These are phyloP conservation scores for Tenthredo livida DNA, from an alignment of 2,888 invertebrate species.

Conservation along the genomic window DNA sequence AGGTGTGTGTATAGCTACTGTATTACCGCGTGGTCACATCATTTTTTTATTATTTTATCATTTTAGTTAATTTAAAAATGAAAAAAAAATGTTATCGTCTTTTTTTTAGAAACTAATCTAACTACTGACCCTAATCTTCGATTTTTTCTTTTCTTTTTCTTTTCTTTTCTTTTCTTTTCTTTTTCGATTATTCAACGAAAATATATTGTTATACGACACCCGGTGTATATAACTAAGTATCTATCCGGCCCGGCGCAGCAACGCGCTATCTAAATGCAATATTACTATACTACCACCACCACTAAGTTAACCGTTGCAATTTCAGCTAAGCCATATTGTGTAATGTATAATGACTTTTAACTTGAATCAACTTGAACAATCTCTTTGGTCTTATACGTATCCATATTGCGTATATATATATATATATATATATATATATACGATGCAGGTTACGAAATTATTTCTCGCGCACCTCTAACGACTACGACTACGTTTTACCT, in stretches of 20 bases:
- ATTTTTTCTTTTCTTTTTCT: too few species aligned
- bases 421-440: background rate
- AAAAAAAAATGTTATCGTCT: too few species aligned
- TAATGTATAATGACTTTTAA: constrained; percentile 43
- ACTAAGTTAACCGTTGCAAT: constrained; percentile 37
- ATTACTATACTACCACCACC: background rate
- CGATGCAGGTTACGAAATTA: background rate
- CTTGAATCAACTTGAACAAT: constrained; percentile 44
- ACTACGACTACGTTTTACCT: too few species aligned
- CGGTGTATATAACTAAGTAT: background rate
- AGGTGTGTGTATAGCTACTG: background rate
- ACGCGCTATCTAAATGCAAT: background rate
- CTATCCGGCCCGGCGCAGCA: background rate
- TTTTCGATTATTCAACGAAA: too few species aligned
- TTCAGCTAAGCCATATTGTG: constrained; percentile 33
- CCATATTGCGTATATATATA: background rate
- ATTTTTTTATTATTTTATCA: background rate
- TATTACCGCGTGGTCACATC: background rate
- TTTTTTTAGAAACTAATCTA: too few species aligned
- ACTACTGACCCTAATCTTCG: too few species aligned
- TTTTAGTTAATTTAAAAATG: background rate
- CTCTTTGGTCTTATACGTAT: background rate
- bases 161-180: too few species aligned
- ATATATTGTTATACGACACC: background rate
- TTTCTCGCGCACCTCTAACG: background rate